These are phyloP conservation scores for Marmota monax DNA, from an alignment of 2,113 vertebrate genomes.

Conservation along the genomic window DNA sequence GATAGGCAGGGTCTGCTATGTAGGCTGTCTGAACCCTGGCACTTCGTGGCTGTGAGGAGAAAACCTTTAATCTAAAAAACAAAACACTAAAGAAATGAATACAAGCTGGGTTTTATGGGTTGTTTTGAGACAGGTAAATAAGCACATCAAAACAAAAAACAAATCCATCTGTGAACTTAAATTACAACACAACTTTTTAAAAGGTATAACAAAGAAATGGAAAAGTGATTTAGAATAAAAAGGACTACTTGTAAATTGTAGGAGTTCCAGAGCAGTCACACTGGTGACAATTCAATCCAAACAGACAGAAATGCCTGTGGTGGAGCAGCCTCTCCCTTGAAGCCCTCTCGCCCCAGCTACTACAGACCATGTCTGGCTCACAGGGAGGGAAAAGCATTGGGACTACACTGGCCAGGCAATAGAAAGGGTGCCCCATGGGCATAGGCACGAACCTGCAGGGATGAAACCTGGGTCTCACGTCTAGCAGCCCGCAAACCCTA, in stretches of 20 bases:
- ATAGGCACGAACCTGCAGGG: background rate
- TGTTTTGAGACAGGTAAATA: background rate
- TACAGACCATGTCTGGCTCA: background rate
- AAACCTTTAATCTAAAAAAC: background rate
- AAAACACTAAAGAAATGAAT: background rate
- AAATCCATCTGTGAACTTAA: background rate
- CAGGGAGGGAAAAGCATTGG: background rate
- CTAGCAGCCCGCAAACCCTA: background rate
- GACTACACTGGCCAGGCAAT: background rate
- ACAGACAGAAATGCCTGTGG: background rate
- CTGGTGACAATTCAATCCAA: background rate
- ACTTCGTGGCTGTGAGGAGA: background rate
- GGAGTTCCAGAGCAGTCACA: background rate
- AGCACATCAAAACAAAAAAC: background rate
- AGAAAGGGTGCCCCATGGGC: background rate
- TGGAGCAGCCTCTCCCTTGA: background rate
- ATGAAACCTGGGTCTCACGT: background rate
- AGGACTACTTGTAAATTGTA: background rate
- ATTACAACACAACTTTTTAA: background rate
- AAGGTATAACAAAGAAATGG: background rate
- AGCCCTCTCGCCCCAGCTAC: background rate
- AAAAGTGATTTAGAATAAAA: background rate
- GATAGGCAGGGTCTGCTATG: background rate
- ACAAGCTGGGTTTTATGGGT: background rate
- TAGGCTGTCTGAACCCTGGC: background rate